These are phyloP conservation scores for Meriones psammophilus DNA, from an alignment of 2,797 vertebrate species.

Conservation along the genomic window DNA sequence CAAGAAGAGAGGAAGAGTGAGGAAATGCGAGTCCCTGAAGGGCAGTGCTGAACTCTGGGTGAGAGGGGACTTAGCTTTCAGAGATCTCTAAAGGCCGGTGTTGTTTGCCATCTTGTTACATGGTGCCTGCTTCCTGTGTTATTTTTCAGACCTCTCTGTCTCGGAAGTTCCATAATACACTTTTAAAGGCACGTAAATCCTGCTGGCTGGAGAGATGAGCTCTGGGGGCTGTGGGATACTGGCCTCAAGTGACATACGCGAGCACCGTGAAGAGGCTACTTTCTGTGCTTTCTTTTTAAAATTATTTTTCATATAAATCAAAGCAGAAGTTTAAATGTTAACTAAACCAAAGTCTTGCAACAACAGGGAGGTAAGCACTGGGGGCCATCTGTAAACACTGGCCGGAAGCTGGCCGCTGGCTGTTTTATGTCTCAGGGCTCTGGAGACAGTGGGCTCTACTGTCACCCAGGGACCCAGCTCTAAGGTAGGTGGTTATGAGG, in stretches of 20 bases:
- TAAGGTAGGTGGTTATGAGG: neutral
- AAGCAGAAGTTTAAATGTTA: conserved; percentile 50
- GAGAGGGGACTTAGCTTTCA: neutral
- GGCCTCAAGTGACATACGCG: neutral
- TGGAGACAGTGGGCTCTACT: neutral
- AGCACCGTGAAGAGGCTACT: neutral
- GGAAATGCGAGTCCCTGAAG: neutral
- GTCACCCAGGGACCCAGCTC: neutral
- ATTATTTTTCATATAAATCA: conserved; percentile 19
- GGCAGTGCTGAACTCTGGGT: neutral
- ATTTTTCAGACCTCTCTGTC: neutral
- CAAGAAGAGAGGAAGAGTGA: neutral
- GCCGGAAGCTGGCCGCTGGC: neutral
- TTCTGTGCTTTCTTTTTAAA: neutral
- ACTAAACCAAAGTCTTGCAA: neutral
- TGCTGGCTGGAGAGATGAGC: conserved; percentile 1
- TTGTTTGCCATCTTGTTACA: neutral
- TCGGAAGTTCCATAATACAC: neutral
- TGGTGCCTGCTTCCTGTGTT: neutral
- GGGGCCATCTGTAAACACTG: neutral
- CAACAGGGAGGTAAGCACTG: neutral
- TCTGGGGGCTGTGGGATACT: neutral
- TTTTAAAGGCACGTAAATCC: neutral
- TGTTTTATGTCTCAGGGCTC: neutral
- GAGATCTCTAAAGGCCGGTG: neutral